Evolutionary conservation across 2,797 vertebrate species (phyloP), one percentile per base, ranked within the genome.

Genomic region (Sciaenops ocellatus): DNA sequence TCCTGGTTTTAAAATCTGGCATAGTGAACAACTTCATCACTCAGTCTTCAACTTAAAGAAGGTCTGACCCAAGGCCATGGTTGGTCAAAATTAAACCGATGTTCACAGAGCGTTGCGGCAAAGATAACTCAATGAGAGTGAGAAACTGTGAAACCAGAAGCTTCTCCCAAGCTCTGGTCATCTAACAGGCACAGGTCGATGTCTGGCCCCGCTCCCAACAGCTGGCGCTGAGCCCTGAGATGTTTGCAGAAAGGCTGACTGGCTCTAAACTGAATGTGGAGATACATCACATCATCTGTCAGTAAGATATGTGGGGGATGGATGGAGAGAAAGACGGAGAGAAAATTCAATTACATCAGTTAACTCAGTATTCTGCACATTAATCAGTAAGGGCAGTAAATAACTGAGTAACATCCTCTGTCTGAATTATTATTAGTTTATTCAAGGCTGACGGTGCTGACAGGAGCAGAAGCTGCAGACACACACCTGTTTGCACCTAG

Each of bases 371-470:
- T 67, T 71, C 52, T 66, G 69, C 57, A 60, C 30, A 71, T 90
- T 63, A 69, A 84, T 88, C 73, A 71, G 56, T 16, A 18, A 44
- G 60, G 59, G 59, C 22, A 41, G 61, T 84, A 82, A 90, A 89
- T 86, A 81, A 87, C 72, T 56, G 61, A 42, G n/a, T 44, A 15
- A 54, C 15, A 20, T 59, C 76, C 46, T 73, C 72, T 24, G 28
- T 18, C 28, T 80, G 68, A 87, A 69, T 78, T 78, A 85, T 47
- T 20, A 50, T 51, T 34, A 47, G 46, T 73, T 75, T 22, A 52
- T 57, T 85, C 44, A 56, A 52, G 55, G 30, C 61, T 76, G 63
- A 61, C 57, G 59, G 15, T 83, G 70, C 68, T 51, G 80, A 84
- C 50, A 15, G 54, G 30, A 62, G 82, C 59, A 73, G 59, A 73